phyloP scores from a whole-genome alignment of 1,140 invertebrate genomes.

The Radopholus similis region DNA sequence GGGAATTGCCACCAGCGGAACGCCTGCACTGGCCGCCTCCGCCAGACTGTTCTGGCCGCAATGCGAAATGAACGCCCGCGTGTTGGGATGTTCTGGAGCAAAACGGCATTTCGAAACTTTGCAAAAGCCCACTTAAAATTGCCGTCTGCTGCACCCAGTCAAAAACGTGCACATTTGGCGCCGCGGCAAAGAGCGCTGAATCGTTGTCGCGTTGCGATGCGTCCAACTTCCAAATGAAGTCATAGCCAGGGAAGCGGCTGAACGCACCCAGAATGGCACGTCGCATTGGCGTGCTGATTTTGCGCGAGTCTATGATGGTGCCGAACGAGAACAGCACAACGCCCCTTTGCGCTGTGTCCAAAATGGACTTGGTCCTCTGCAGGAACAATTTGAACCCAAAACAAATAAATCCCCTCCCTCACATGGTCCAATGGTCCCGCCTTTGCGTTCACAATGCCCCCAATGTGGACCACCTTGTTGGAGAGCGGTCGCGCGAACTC shows the following conservation, averaged over 20 bases:
- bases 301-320: constrained; percentile 19
- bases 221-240: constrained; percentile 30
- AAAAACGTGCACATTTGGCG: constrained; percentile 2
- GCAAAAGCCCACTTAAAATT: constrained; percentile 7
- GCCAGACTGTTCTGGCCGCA: constrained; percentile 75
- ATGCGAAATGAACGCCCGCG: constrained; percentile 73
- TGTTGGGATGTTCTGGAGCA: background rate
- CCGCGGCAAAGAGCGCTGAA: background rate
- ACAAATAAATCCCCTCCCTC: background rate
- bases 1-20: constrained; percentile 73
- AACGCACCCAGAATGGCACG: constrained; percentile 18
- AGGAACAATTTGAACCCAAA: background rate
- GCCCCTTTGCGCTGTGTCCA: constrained; percentile 9
- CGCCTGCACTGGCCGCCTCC: constrained; percentile 75
- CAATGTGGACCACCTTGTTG: constrained; percentile 21
- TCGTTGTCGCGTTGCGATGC: background rate
- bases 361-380: constrained; percentile 7
- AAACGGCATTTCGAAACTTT: background rate
- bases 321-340: constrained; percentile 28
- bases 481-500: constrained; percentile 22
- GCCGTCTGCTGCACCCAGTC: background rate
- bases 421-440: constrained; percentile 5
- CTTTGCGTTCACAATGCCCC: constrained; percentile 11
- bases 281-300: constrained; percentile 13
- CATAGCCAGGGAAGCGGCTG: background rate